These are phyloP conservation scores for Grantiella picta DNA, from an alignment of 2,113 vertebrate genomes.

Conservation along the genomic window DNA sequence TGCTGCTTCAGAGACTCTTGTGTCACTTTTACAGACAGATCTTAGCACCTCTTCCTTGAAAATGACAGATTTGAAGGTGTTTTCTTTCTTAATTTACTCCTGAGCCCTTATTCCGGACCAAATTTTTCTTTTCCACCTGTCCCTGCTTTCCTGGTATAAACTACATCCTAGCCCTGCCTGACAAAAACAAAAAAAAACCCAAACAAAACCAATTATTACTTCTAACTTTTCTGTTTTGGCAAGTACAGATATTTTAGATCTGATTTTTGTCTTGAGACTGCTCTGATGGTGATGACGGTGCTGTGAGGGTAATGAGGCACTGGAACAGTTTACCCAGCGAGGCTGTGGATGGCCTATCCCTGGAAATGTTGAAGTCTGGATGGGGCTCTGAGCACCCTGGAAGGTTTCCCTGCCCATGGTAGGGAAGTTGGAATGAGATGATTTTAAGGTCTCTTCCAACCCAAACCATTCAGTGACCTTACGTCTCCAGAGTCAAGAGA, in stretches of 20 bases:
- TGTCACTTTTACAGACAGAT: background rate
- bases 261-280: background rate
- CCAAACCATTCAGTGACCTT: background rate
- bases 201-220: background rate
- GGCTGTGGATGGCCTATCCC: background rate
- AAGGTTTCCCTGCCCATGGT: background rate
- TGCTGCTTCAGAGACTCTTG: background rate
- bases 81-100: background rate
- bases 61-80: background rate
- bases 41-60: background rate
- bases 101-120: background rate
- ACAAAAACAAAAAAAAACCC: background rate
- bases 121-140: background rate
- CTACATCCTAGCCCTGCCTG: background rate
- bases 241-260: background rate
- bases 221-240: background rate
- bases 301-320: background rate
- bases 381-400: background rate
- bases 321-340: background rate
- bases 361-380: background rate
- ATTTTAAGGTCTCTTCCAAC: background rate
- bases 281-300: background rate
- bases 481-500: background rate
- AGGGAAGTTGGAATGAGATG: background rate
- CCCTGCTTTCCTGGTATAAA: background rate